Evolutionary conservation across 2,888 invertebrate species (phyloP), one percentile per base, ranked within the genome.

Genomic region (Acanthopleura granulata): DNA sequence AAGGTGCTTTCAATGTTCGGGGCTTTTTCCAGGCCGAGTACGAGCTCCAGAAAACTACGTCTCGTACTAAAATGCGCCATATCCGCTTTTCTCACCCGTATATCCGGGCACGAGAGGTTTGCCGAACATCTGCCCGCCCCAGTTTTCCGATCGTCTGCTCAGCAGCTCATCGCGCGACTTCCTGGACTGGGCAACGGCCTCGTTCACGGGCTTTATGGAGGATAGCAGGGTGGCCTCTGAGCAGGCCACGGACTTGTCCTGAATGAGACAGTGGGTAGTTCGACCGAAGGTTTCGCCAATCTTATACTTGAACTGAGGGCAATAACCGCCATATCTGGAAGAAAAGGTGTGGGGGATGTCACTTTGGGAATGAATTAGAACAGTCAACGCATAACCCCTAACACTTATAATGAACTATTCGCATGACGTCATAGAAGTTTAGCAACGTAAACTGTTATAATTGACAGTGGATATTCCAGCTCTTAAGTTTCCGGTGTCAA

Each of bases 251-350:
- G 80, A 76, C 11, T 77, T 75, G 57, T 87, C 82, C 16, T 74
- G 73, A 49, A 88, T 77, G 30, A 87, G 80, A 22, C 76, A 78
- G 22, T 81, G 81, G 11, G 88, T 87, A 0, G 86, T 87, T 40
- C 80, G 82, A 11, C 88, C 88, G 74, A 86, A 88, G 3, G 88
- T 88, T 70, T 88, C 82, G 0, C 88, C 88, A n/a, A 86, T 85
- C 74, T 84, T 81, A 77, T 85, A 88, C 77, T 87, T 87, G 79
- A 87, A 86, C 76, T 88, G 87, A 3, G 88, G 87, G 80, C 88
- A 88, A 61, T 84, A 88, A 4, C 88, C 88, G 1, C 86, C 86
- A 78, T 88, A 88, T 30, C 87, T 71, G 71, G 3, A 71, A 40
- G 12, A 3, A 40, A 40, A 71, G 14, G 40, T 40, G 40, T 40